Evolutionary conservation across 2,797 vertebrate genomes (phyloP), one percentile per base, ranked within the genome.

Genomic region (Arremon brunneinucha): DNA sequence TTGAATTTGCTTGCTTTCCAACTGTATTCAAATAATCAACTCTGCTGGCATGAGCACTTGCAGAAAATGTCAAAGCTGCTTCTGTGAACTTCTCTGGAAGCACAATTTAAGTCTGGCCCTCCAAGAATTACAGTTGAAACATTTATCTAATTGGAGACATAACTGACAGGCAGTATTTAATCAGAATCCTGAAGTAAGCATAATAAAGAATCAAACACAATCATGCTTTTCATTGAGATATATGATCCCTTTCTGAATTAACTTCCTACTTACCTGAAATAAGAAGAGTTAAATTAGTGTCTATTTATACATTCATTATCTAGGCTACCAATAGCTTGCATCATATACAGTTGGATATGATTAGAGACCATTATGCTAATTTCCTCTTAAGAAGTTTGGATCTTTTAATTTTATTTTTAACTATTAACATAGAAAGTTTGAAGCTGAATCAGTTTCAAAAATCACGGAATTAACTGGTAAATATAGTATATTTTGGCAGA

Each of bases 1-100:
- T 72, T 85, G 43, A 91, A 80, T 83, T 83, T 50, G 37, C 64
- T 68, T 80, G 24, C 69, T 89, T 94, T 94, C 68, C 75, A 93
- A 44, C 30, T 30, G 18, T 28, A 68, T 75, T 87, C 39, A 92
- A 93, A 92, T 86, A 77, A 90, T 49, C 60, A 70, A 39, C 57
- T 72, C 35, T 65, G 46, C 14, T 85, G 60, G 37, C 68, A 75
- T 11, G 53, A 87, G 35, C n/a, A 23, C 43, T 64, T 65, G 7
- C 18, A 44, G 84, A 90, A 91, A 87, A 94, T 35, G 32, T 86
- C 65, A 83, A 79, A 92, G 70, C 46, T 92, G 63, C 49, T 89
- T 72, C 69, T 34, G 27, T 21, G 16, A 82, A 26, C 35, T 86
- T 72, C 65, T 81, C 55, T 88, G 44, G 23, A 91, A 93, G 47